Evolutionary conservation across 2,888 invertebrate genomes (phyloP).

Genomic region (Ophion obscuratus): DNA sequence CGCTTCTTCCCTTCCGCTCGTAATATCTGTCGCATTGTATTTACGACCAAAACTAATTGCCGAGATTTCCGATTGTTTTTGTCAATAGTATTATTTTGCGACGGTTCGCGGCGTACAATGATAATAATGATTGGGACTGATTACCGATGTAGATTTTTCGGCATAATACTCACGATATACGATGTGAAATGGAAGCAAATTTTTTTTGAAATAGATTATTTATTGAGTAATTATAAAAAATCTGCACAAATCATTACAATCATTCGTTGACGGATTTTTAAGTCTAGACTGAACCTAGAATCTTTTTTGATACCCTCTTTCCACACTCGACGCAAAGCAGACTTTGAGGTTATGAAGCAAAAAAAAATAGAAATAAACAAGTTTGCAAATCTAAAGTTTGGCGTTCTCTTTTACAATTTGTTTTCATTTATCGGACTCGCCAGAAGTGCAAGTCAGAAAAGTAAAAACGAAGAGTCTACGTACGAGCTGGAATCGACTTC

Average conservation of each 20-base stretch:
- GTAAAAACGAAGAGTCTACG: background rate
- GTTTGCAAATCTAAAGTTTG: background rate
- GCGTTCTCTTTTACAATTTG: background rate
- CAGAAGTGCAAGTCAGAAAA: background rate
- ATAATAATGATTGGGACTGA: background rate
- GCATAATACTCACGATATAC: background rate
- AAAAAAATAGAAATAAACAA: background rate
- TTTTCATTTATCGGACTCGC: background rate
- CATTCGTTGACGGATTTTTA: background rate
- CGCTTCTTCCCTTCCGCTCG: background rate
- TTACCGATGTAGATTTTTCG: background rate
- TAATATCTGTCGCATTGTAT: background rate
- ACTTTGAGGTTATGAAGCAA: background rate
- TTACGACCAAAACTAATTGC: constrained; percentile 41
- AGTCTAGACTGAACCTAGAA: background rate
- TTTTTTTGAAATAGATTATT: background rate
- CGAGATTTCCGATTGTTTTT: constrained; percentile 29
- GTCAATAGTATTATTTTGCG: background rate
- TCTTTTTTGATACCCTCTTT: background rate
- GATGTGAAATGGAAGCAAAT: background rate
- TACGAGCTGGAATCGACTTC: background rate
- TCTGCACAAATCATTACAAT: background rate
- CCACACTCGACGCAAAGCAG: background rate
- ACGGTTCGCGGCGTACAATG: background rate
- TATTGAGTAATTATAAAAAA: background rate